Evolutionary conservation across 2,113 vertebrate genomes (phyloP).

Genomic region (Sturnus vulgaris): DNA sequence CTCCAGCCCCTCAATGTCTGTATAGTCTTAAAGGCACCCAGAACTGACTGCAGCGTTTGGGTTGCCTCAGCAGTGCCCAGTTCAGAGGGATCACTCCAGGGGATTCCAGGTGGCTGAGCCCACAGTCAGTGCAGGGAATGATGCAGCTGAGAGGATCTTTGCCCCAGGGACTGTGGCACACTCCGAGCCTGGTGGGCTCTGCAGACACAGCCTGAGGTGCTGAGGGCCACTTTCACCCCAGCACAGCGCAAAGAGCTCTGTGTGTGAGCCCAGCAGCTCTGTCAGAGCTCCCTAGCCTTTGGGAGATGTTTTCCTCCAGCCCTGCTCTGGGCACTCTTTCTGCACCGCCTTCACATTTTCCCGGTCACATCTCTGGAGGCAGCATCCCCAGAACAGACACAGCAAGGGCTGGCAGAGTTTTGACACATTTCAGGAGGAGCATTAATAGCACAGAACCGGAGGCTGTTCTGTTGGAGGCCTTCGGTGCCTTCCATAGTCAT

Average conservation of each 20-base stretch:
- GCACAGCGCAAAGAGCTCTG: neutral
- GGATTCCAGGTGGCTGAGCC: neutral
- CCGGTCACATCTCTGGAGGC: accelerated
- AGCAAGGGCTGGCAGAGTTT: neutral
- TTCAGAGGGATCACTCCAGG: neutral
- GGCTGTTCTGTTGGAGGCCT: neutral
- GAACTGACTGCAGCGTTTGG: neutral
- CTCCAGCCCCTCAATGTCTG: neutral
- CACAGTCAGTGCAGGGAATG: neutral
- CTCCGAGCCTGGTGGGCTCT: neutral
- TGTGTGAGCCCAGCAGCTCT: neutral
- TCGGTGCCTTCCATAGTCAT: neutral
- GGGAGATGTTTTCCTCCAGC: neutral
- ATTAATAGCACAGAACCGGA: neutral
- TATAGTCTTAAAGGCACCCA: neutral
- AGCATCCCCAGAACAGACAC: neutral
- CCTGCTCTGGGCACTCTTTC: neutral
- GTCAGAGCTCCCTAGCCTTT: neutral
- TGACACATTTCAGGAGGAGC: neutral
- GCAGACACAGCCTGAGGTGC: neutral
- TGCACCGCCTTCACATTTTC: neutral
- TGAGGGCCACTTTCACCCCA: neutral
- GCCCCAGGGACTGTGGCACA: neutral
- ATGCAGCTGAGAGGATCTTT: neutral
- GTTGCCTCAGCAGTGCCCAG: neutral